Evolutionary conservation across 2,888 invertebrate genomes (phyloP), one percentile per base, ranked within the genome.

Genomic region (Adineta ricciae): DNA sequence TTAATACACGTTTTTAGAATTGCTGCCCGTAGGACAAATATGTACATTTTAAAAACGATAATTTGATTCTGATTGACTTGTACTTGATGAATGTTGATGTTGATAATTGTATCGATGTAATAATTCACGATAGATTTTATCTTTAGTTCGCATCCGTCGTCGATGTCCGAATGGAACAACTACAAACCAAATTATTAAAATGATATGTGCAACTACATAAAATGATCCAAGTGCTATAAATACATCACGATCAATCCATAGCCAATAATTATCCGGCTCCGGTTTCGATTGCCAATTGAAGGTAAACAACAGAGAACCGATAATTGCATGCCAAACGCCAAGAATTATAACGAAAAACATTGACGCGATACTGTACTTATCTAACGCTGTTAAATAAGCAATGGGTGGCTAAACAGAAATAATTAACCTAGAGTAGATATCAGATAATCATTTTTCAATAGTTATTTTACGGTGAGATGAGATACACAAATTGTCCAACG

Each of bases 321-420:
- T 84, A 49, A 78, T 73, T 16, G 84, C 73, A 84, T 84, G 84
- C 84, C 84, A 84, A 27, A 78, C 50, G 24, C 73, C 73, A 36
- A 56, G 73, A 24, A 84, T 78, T 32, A 84, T 73, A 49, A 84
- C 73, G 78, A 84, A 73, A 8, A 73, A 50, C 24, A 84, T 84
- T 24, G 73, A 73, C 16, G 52, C 84, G 27, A 84, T 84, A 36
- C 64, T 64, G n/a, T 84, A 84, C 52, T 78, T 84, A 50, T 84
- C 84, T 50, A 84, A 52, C 27, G 50, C 32, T 32, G 84, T 84
- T 36, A 84, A 50, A 78, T 84, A 84, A 32, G 84, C 73, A 3
- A 84, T 73, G 0, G 84, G 73, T 5, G 84, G 84, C 56, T 73
- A 84, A 52, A 50, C 36, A 50, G 50, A 50, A 19, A 50, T 19